These are phyloP conservation scores for Eupsittula cactorum DNA, from an alignment of 2,113 vertebrate species.

Conservation along the genomic window DNA sequence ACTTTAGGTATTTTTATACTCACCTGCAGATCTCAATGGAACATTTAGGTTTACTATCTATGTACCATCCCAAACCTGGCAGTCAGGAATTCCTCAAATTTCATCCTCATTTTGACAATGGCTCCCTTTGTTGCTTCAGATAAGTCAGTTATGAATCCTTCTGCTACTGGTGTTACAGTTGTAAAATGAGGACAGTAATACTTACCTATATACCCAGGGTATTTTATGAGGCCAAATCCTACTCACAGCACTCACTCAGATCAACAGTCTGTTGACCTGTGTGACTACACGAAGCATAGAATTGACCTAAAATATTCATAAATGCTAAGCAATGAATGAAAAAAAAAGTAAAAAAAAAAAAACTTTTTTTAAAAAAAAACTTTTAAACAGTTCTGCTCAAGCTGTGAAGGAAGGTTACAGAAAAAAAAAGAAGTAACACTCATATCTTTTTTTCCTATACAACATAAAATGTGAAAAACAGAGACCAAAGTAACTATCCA, in stretches of 20 bases:
- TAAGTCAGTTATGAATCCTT: neutral
- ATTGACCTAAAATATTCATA: neutral
- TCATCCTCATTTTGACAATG: neutral
- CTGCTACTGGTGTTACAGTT: neutral
- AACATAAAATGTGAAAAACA: neutral
- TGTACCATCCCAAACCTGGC: neutral
- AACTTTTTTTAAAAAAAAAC: neutral
- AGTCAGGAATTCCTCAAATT: neutral
- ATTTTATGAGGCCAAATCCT: neutral
- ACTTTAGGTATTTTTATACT: neutral
- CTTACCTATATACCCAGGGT: neutral
- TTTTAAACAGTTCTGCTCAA: neutral
- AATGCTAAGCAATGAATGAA: neutral
- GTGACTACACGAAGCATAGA: neutral
- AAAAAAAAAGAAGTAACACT: neutral
- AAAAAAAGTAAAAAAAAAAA: neutral
- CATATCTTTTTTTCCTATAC: neutral
- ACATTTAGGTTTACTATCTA: neutral
- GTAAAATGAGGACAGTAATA: neutral
- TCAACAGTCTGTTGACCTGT: slow-evolving; percentile 18
- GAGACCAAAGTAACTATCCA: neutral
- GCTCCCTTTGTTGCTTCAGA: neutral
- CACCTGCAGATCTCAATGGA: neutral
- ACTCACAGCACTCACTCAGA: neutral
- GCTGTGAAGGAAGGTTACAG: neutral